Conservation (phyloP, 2,797 vertebrate species). For the Darevskia mixta region DNA sequence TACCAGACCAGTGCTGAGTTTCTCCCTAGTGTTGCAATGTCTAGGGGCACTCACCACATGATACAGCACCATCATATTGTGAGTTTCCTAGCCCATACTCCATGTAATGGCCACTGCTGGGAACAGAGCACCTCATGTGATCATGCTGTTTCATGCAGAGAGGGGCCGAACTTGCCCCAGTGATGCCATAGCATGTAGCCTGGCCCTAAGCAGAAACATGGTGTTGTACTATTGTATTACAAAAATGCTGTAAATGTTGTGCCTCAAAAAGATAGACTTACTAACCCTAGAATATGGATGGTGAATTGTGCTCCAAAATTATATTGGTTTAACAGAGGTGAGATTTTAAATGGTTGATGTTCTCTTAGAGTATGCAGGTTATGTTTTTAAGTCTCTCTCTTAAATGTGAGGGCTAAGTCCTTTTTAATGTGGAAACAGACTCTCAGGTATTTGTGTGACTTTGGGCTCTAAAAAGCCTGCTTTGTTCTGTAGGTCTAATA, state of each 20-base stretch:
- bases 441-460: constrained; percentile 44
- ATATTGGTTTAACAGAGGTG: neutral
- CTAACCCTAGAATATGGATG: neutral
- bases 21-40: neutral
- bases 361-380: constrained; percentile 4
- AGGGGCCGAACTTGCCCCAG: neutral
- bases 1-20: neutral
- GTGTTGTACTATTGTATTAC: neutral
- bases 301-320: neutral
- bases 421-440: constrained; percentile 35
- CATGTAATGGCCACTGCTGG: neutral
- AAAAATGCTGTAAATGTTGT: constrained; percentile 6
- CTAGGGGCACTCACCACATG: neutral
- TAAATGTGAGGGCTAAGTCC: constrained; percentile 30
- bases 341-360: constrained; percentile 2
- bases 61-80: neutral
- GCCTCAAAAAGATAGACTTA: neutral
- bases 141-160: too few relatives aligned
- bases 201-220: constrained; percentile 2
- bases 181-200: neutral
- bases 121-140: neutral
- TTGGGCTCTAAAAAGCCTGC: constrained; percentile 17
- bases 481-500: constrained; percentile 12
- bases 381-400: constrained; percentile 11
- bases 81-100: neutral